Conservation (phyloP, 2,888 invertebrate genomes). For the Dryocosmus kuriphilus region DNA sequence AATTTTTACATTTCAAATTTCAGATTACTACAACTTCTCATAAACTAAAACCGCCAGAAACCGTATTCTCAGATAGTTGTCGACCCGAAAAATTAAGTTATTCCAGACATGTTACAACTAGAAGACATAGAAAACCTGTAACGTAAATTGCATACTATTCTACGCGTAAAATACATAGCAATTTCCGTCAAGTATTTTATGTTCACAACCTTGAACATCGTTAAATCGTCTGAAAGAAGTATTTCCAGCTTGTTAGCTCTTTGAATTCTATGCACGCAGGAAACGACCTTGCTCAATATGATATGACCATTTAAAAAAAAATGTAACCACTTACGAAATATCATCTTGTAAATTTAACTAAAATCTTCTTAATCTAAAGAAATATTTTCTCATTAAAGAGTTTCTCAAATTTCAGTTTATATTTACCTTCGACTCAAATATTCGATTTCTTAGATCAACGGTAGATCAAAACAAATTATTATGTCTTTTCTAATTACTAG, state of each 20-base stretch:
- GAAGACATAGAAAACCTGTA: slow-evolving; percentile 1
- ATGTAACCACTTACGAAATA: neutral
- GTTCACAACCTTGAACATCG: neutral
- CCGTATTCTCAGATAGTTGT: neutral
- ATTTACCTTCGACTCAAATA: neutral
- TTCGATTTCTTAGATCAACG: neutral
- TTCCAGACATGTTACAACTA: neutral
- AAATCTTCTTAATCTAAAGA: neutral
- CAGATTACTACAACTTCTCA: neutral
- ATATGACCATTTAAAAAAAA: neutral
- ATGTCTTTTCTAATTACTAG: neutral
- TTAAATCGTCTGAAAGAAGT: neutral
- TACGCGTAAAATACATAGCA: slow-evolving; percentile 5
- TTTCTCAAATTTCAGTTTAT: neutral
- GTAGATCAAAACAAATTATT: neutral
- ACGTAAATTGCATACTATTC: slow-evolving; percentile 3
- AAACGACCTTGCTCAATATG: slow-evolving; percentile 3
- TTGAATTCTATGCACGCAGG: neutral
- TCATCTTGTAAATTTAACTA: neutral
- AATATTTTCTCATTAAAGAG: neutral
- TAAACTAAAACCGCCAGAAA: neutral
- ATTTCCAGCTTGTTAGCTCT: slow-evolving; percentile 7
- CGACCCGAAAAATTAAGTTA: neutral
- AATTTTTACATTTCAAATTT: neutral
- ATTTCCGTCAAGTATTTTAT: slow-evolving; percentile 6